These are phyloP conservation scores for Clarias gariepinus DNA, from an alignment of 2,113 vertebrate genomes.

Conservation along the genomic window DNA sequence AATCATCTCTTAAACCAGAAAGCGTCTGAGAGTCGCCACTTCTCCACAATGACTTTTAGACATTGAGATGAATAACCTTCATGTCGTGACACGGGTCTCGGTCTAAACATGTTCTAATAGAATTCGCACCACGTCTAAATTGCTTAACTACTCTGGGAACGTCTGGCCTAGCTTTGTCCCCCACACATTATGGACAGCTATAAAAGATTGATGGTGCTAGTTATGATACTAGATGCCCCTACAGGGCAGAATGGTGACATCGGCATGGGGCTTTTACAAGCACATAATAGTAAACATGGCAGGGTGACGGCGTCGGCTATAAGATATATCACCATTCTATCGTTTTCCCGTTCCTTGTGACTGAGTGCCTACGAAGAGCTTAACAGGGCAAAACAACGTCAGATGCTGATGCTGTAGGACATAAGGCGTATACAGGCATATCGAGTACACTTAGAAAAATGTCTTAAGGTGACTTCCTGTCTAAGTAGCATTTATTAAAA, in stretches of 20 bases:
- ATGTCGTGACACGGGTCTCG: slow-evolving; percentile 8
- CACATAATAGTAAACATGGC: slow-evolving; percentile 20
- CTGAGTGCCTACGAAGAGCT: neutral
- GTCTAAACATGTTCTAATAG: slow-evolving; percentile 41
- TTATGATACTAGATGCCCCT: slow-evolving; percentile 23
- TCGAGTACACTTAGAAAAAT: neutral
- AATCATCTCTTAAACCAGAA: slow-evolving; percentile 42
- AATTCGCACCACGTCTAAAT: slow-evolving; percentile 45
- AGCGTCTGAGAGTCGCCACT: neutral
- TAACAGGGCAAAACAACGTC: neutral
- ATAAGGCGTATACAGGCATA: neutral
- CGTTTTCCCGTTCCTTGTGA: neutral
- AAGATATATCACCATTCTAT: neutral
- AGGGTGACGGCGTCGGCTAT: neutral
- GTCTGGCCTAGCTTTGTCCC: slow-evolving; percentile 34
- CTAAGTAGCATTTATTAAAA: neutral
- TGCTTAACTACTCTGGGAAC: slow-evolving; percentile 19
- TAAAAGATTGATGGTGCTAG: slow-evolving; percentile 12
- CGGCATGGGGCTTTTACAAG: slow-evolving; percentile 13
- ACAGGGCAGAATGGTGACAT: neutral
- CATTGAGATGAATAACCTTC: slow-evolving; percentile 50
- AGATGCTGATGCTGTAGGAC: neutral
- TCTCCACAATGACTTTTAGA: slow-evolving; percentile 39
- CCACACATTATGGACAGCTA: slow-evolving; percentile 11
- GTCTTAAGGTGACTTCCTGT: slow-evolving; percentile 2